Base-by-base conservation (phyloP, 1,140 invertebrate genomes). In the Riptortus pedestris region DNA sequence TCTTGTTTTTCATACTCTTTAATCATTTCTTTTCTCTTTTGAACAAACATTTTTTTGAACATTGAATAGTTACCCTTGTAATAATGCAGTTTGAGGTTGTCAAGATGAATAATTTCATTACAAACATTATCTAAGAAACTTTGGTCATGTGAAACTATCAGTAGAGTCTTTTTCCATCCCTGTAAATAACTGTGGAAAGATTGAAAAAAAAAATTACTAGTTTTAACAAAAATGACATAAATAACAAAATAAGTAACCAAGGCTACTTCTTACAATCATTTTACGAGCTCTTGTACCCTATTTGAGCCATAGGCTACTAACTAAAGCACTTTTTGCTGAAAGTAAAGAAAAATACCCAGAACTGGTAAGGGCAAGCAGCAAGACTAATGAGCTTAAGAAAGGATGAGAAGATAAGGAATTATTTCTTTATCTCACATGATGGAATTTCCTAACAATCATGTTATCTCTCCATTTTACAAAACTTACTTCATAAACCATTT, bases 1-100 rank as follows among this genome's bases (percentile, higher is more conserved):
- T 98, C 94, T 74, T 99, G 96, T 73, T 98, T 97, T 73, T 99
- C 96, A 74, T 91, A 99, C 67, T 96, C 93, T 74, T 98, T 98
- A n/a, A 90, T 78, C 79, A 90, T 86, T 75, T 99, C 95, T 71
- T 91, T 93, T 11, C 88, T 80, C 73, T 98, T 98, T 73, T 99
- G 96, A 0, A 87, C 84, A 73, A 90, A 88, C 96, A 99, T 99
- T 77, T 98, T 98, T 76, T 98, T 98, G 74, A 99, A 99, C 85
- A 93, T 93, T 27, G 87, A 92, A 73, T 97, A 99, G 77, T 99
- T 99, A 67, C 96, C 96, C 75, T 95, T 92, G 73, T 99, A 99
- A 74, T 98, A 98, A 72, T 86, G 91, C 9, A 99, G 77, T 74
- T 98, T 98, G 70, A 92, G 86, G 66, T 87, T 85, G 73, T 99